Base-by-base conservation (phyloP, 2,888 invertebrate genomes). In the Atherix ibis region DNA sequence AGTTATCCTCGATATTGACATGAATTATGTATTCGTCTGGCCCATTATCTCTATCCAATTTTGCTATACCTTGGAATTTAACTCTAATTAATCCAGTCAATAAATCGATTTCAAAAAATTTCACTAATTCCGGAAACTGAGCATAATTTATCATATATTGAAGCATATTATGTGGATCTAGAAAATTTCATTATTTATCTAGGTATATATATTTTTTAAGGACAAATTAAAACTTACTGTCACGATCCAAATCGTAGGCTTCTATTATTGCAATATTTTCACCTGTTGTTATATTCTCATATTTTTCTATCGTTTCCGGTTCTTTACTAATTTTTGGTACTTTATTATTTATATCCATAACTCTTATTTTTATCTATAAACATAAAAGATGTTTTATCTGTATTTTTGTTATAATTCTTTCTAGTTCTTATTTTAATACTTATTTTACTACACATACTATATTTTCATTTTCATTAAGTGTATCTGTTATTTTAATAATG, bases 261-360 rank as follows among this genome's bases (percentile, higher is more conserved):
- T 44, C 38, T 4, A 75, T 49, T 15, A 41, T 48, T 2, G 59
- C 54, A 10, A 73, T 58, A 1, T 50, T 39, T 4, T 56, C 53
- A 1, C 63, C 65, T 15, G 46, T 46, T 1, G 51, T 49, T 2
- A 65, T 63, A 46, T 70, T 64, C 55, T 74, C 73, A 39, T 52
- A 58, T 10, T 74, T 57, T 27, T 48, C 45, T 12, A 67, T 56
- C 2, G 47, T 50, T 1, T 46, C 43, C 1, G 56, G 28, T 43
- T 64, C 65, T 25, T 43, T 31, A 0, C 51, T 52, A 10, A 55
- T 46, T 31, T 53, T 48, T 1, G 70, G 75, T 10, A 43, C 40
- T 46, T 70, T 66, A 52, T 75, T 71, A 53, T 76, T 76, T 2
- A 65, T 65, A 48, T 76, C 76, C 2, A 64, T 63, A 12, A 76